phyloP scores from a whole-genome alignment of 2,888 invertebrate genomes.

The Ornithoptera priamus region DNA sequence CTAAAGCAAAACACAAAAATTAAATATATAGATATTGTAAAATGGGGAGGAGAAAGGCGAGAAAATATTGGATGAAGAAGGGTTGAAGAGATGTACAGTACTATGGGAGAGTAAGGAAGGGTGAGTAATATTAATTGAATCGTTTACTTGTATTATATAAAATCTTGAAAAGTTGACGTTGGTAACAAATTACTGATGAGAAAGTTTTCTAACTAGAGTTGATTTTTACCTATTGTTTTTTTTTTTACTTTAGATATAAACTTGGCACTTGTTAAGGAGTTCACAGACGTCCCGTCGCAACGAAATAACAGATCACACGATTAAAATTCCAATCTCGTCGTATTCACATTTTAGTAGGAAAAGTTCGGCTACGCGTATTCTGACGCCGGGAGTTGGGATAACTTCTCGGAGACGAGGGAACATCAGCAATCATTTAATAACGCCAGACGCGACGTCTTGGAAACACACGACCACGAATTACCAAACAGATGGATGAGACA shows the following conservation, averaged over 20 bases:
- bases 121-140: too few species aligned
- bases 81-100: too few species aligned
- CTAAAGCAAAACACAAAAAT: too few species aligned
- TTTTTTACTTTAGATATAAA: constrained; percentile 9
- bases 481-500: constrained; percentile 7
- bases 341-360: constrained; percentile 7
- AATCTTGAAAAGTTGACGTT: too few species aligned
- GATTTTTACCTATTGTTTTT: constrained; percentile 4
- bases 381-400: constrained; percentile 9
- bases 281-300: constrained; percentile 11
- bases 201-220: not conserved
- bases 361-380: constrained; percentile 12
- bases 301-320: constrained; percentile 19
- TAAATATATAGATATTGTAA: too few species aligned
- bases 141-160: too few species aligned
- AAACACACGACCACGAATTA: constrained; percentile 5
- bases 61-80: too few species aligned
- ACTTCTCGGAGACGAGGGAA: constrained; percentile 19
- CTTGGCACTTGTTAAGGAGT: constrained; percentile 22
- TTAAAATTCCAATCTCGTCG: constrained; percentile 29
- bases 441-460: constrained; percentile 16
- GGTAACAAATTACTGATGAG: not conserved
- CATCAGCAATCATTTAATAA: constrained; percentile 23
- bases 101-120: too few species aligned
- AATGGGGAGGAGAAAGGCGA: too few species aligned